Percentiles rank a stretch among this genome's conserved stretches.
Conservation (phyloP, 2,888 invertebrate genomes). For the Dioctria linearis region DNA sequence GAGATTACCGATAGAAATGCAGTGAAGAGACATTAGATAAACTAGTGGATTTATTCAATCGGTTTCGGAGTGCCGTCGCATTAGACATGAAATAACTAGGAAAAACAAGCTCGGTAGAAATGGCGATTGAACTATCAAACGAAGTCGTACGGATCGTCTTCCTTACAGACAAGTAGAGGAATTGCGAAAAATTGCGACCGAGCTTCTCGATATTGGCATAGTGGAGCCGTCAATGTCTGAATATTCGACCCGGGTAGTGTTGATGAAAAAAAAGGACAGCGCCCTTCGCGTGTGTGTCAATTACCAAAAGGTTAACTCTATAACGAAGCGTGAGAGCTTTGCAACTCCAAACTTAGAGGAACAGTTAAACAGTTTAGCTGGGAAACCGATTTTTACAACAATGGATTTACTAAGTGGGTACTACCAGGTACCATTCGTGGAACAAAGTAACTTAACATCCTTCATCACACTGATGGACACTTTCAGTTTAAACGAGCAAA, state of each 20-base stretch:
- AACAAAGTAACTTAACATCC: slow-evolving; percentile 56
- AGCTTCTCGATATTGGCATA: background rate
- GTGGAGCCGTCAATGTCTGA: too few species aligned
- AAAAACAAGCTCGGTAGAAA: background rate
- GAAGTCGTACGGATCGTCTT: background rate
- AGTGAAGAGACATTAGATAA: too few species aligned
- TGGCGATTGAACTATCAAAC: background rate
- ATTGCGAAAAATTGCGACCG: background rate
- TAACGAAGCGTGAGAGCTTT: slow-evolving; percentile 58
- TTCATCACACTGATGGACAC: slow-evolving; percentile 62
- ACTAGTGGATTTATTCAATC: background rate
- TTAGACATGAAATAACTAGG: background rate
- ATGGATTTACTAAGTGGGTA: slow-evolving; percentile 49
- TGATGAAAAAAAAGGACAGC: too few species aligned
- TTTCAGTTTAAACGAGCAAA: slow-evolving; percentile 61
- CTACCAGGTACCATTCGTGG: slow-evolving; percentile 39
- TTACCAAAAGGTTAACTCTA: background rate
- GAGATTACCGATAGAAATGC: too few species aligned
- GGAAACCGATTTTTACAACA: slow-evolving; percentile 31
- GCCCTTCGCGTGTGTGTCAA: too few species aligned
- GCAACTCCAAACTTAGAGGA: slow-evolving; percentile 59
- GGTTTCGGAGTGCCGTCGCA: background rate
- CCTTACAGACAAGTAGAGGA: background rate
- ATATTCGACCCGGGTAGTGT: too few species aligned
- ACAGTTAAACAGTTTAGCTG: slow-evolving; percentile 33